A percentile compares a stretch with the other conserved stretches of the same genome.
phyloP scores from a whole-genome alignment of 2,797 vertebrate genomes.

The Pseudopleuronectes americanus region DNA sequence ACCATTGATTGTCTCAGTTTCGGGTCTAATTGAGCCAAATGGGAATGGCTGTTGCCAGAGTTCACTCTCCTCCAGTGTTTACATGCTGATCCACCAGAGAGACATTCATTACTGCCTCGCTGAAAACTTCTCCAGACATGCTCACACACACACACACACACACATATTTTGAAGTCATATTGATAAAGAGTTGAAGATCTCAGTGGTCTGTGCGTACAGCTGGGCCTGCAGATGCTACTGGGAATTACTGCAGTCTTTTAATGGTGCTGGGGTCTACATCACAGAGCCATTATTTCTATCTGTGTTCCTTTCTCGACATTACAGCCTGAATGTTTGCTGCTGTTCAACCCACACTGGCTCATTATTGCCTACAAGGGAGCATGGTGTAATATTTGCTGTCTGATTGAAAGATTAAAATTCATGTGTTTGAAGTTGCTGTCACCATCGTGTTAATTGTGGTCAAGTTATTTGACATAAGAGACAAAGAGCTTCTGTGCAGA shows the following conservation, averaged over 20 bases:
- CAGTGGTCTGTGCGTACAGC: constrained; percentile 58
- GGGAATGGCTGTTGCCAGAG: constrained; percentile 85
- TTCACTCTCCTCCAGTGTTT: constrained; percentile 84
- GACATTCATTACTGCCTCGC: constrained; percentile 75
- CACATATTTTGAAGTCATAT: constrained; percentile 58
- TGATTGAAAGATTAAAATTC: constrained; percentile 56
- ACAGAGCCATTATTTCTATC: constrained; percentile 60
- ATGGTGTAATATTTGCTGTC: constrained; percentile 44
- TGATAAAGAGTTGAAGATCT: constrained; percentile 70
- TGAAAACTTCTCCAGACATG: constrained; percentile 70
- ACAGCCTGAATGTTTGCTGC: constrained; percentile 47
- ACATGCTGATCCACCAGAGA: constrained; percentile 78
- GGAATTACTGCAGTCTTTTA: constrained; percentile 72
- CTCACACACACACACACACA: constrained; percentile 18
- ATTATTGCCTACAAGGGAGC: constrained; percentile 51
- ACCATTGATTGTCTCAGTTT: constrained; percentile 83
- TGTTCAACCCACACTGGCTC: constrained; percentile 41
- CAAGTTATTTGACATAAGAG: constrained; percentile 41
- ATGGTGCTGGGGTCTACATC: constrained; percentile 62
- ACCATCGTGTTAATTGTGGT: constrained; percentile 54
- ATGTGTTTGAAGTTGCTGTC: constrained; percentile 40
- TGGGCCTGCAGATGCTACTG: constrained; percentile 71
- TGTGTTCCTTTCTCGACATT: constrained; percentile 45
- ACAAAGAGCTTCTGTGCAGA: constrained; percentile 24
- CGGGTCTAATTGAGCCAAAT: constrained; percentile 88